phyloP scores from a whole-genome alignment of 1,140 invertebrate genomes.

The Zaprionus vittiger region DNA sequence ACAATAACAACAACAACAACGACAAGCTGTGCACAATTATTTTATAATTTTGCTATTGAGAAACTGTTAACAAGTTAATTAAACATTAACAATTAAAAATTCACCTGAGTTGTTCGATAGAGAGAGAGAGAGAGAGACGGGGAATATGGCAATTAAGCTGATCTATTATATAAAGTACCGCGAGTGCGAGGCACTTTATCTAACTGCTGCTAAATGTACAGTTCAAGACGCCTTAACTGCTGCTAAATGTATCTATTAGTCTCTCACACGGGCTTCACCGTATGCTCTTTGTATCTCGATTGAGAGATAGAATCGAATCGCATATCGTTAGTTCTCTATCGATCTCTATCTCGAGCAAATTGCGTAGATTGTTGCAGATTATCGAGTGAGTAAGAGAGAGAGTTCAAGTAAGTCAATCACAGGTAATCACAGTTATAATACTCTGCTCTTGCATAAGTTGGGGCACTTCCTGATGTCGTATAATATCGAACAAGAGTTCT shows the following conservation, averaged over 20 bases:
- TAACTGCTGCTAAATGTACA: constrained; percentile 62
- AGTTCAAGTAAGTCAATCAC: not conserved
- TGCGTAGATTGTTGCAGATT: constrained; percentile 8
- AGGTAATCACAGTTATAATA: not conserved
- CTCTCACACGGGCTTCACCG: constrained; percentile 10
- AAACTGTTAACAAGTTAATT: constrained; percentile 83
- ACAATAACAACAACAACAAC: constrained; percentile 21
- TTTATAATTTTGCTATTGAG: constrained; percentile 67
- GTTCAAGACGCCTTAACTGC: constrained; percentile 56
- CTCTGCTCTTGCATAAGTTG: not conserved
- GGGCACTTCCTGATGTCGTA: not conserved
- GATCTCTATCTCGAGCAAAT: not conserved
- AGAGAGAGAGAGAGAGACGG: not conserved
- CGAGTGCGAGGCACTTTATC: constrained; percentile 41
- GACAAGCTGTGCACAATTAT: constrained; percentile 57
- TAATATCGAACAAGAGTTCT: not conserved
- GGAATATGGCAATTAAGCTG: constrained; percentile 33
- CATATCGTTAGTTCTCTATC: constrained; percentile 2
- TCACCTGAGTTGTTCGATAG: constrained; percentile 6
- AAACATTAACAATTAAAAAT: constrained; percentile 47
- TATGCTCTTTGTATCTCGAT: constrained; percentile 18
- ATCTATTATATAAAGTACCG: constrained; percentile 30
- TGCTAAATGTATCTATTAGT: constrained; percentile 52
- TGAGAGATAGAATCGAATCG: constrained; percentile 1
- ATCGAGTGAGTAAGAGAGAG: not conserved